These are phyloP conservation scores for Thermophis baileyi DNA, from an alignment of 2,113 vertebrate genomes.

Conservation along the genomic window DNA sequence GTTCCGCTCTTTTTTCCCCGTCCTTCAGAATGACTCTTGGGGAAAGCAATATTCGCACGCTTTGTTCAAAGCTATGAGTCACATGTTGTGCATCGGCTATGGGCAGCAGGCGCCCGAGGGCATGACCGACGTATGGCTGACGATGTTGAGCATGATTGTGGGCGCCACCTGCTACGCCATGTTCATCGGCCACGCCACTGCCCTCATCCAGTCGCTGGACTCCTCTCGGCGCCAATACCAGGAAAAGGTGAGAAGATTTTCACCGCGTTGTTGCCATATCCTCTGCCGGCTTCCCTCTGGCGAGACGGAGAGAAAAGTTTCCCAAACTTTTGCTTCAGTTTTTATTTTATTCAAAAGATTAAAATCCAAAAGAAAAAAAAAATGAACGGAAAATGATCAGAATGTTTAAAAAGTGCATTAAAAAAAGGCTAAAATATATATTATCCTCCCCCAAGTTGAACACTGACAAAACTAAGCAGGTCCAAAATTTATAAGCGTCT, in stretches of 20 bases:
- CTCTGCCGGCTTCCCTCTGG: neutral
- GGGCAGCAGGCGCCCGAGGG: slow-evolving; percentile 94
- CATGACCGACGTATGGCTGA: slow-evolving; percentile 98
- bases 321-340: neutral
- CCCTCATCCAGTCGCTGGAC: slow-evolving; percentile 91
- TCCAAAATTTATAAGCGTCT: too few species aligned
- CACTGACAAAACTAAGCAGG: too few species aligned
- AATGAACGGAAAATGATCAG: too few species aligned
- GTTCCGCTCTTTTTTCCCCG: neutral
- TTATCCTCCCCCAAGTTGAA: too few species aligned
- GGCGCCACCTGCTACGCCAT: slow-evolving; percentile 96
- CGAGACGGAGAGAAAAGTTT: neutral
- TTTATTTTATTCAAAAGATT: neutral
- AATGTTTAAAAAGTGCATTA: too few species aligned
- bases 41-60: slow-evolving; percentile 95
- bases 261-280: neutral
- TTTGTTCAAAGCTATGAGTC: slow-evolving; percentile 98
- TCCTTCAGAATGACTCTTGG: slow-evolving; percentile 88
- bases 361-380: neutral
- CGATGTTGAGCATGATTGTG: slow-evolving; percentile 98
- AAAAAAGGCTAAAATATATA: too few species aligned
- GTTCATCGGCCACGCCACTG: slow-evolving; percentile 92
- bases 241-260: slow-evolving; percentile 74
- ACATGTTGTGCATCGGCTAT: slow-evolving; percentile 97
- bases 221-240: slow-evolving; percentile 91